Conservation (phyloP, 2,888 invertebrate genomes). For the Andrena bucephala region DNA sequence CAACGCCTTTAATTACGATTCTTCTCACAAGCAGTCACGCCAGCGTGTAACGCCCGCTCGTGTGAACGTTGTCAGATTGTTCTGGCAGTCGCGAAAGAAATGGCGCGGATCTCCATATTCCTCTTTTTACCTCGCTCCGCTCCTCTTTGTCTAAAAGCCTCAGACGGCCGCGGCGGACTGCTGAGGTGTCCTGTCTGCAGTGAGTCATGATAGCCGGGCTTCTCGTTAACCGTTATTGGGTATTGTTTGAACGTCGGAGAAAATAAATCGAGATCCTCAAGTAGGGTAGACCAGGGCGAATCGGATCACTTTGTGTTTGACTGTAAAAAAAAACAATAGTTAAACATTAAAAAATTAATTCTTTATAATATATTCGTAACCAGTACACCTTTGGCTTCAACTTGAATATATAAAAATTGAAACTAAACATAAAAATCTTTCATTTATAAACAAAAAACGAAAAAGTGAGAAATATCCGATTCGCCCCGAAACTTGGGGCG, state of each 20-base stretch:
- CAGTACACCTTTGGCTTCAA: too few species aligned
- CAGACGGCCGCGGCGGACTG: not conserved
- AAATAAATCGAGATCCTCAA: not conserved
- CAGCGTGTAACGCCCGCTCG: conserved; percentile 20
- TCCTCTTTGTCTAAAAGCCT: not conserved
- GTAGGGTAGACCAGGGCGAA: too few species aligned
- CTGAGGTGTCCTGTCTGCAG: not conserved
- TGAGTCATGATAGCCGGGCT: not conserved
- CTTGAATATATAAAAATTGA: too few species aligned
- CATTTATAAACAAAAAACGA: too few species aligned
- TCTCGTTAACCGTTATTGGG: conserved; percentile 1
- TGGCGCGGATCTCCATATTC: conserved; percentile 14
- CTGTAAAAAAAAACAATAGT: too few species aligned
- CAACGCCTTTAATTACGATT: conserved; percentile 69
- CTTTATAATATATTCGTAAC: too few species aligned
- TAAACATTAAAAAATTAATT: too few species aligned
- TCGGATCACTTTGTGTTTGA: too few species aligned
- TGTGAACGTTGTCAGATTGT: conserved; percentile 49
- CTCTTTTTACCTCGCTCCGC: not conserved
- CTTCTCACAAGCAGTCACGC: conserved; percentile 67
- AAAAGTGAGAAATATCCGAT: too few species aligned
- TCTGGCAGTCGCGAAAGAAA: conserved; percentile 20
- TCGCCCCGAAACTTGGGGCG: too few species aligned
- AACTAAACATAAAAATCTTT: too few species aligned
- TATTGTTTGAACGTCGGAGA: not conserved